Evolutionary conservation across 2,797 vertebrate species (phyloP), one percentile per base, ranked within the genome.

Genomic region (Sorex maritimensis): DNA sequence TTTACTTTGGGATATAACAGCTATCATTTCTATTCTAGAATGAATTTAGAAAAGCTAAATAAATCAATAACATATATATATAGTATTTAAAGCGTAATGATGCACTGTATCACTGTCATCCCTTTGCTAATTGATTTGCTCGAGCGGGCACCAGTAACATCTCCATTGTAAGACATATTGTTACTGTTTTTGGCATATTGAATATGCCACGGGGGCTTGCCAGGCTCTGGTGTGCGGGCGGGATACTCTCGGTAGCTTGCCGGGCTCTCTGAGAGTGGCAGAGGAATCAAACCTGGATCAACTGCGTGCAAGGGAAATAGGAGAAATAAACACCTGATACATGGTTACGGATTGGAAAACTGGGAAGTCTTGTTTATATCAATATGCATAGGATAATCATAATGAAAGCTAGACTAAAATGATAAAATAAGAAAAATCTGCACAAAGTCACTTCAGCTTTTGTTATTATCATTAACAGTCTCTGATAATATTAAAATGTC

Each of bases 381-480:
- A 19, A 46, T 55, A 14, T 55, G 13, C 17, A 55, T 55, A 14
- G 52, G 17, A 55, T 55, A 55, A 14, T 55, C 52, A 55, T 55
- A 9, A 34, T 63, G 8, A 83, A 86, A 24, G 15, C 55, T 87
- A 55, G 79, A 75, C 88, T 5, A 46, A 3, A 79, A 0, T 79
- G 28, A 28, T 46, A 55, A 28, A 0, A 34, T 26, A 44, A 72
- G 3, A 41, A 4, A 0, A n/a, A 14, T 58, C 26, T 65, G 58
- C 9, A 58, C 4, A 80, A 65, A 24, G 72, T 84, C 26, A 19
- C 15, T 89, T 52, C 1, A 38, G 19, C 15, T 26, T 26, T 73
- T 94, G 7, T 90, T n/a, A 77, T 68, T 77, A 78, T 9, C 55
- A 49, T 21, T 34, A 77, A 83, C 21, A 88, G 21, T 38, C n/a